Evolutionary conservation across 2,113 vertebrate species (phyloP).

Genomic region (Pterocles gutturalis): DNA sequence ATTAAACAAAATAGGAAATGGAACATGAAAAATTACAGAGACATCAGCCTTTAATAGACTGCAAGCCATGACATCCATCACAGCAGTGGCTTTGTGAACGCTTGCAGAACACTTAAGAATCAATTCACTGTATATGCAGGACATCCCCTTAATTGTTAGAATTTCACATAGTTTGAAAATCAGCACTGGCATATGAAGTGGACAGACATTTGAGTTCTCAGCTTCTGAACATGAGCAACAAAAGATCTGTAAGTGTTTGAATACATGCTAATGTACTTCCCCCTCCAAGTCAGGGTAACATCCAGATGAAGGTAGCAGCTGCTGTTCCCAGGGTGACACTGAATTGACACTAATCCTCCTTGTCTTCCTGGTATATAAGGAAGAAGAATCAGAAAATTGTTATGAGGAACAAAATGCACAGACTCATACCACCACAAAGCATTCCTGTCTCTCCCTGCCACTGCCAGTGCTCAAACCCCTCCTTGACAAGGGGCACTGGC

Average conservation of each 20-base stretch:
- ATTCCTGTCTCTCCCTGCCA: neutral
- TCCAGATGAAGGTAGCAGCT: neutral
- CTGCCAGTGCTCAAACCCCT: neutral
- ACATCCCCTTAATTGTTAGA: neutral
- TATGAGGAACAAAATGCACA: neutral
- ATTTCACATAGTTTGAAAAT: neutral
- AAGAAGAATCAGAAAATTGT: neutral
- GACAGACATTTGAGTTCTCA: neutral
- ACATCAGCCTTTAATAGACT: neutral
- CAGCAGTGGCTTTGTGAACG: neutral
- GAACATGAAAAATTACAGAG: slow-evolving; percentile 26
- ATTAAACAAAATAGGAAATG: slow-evolving; percentile 19
- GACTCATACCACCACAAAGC: neutral
- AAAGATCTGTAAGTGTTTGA: neutral
- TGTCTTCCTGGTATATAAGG: neutral
- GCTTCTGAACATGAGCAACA: neutral
- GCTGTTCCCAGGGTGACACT: neutral
- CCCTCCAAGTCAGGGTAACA: neutral
- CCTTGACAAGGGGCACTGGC: neutral
- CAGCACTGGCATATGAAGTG: neutral
- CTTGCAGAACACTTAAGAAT: neutral
- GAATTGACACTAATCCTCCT: neutral
- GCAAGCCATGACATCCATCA: neutral
- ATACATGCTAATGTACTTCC: neutral
- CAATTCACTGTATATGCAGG: neutral